Base-by-base conservation (phyloP, 1,140 invertebrate species). In the Eriocheir sinensis region DNA sequence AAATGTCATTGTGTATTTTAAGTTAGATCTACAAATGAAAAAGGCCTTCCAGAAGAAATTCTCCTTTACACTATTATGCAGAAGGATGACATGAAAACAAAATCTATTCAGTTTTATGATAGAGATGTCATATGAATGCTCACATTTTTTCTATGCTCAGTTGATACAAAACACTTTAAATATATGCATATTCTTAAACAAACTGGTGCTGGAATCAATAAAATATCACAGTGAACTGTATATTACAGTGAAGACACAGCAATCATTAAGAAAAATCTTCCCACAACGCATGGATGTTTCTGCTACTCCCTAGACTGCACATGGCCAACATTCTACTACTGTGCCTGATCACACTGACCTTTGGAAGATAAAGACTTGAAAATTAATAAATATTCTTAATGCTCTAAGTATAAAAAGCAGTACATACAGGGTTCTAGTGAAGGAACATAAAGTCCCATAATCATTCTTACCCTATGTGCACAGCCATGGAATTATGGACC, bases 191-290 rank as follows among this genome's bases (percentile, higher is more conserved):
- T 15, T 48, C 15, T 15, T 8, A 48, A 48, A 48, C 15, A 48
- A 48, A 8, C 4, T 48, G 44, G 15, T 48, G 44, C 44, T 48
- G 21, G 21, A 72, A 72, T 72, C 60, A 72, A 72, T 72, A 72
- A 72, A 72, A 72, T 72, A 72, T 72, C 60, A 72, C 60, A 72
- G 60, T 72, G 60, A 72, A 72, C n/a, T 21, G 60, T n/a, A 72
- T 0, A 72, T 72, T 72, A 72, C 60, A 72, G 60, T 72, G 60
- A 72, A 72, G 60, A 72, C 60, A n/a, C 21, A n/a, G 27, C 60
- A 72, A 72, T 72, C 6, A 72, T 21, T n/a, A 72, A 72, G 21
- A 17, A 9, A 72, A n/a, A 21, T 72, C 60, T 72, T 48, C 15
- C 44, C 44, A 48, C 44, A 48, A n/a, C n/a, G n/a, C n/a, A n/a